These are phyloP conservation scores for Euphysa ruthae DNA, from an alignment of 30 jellyfish, hydroid and myxozoan genomes.

Conservation along the genomic window DNA sequence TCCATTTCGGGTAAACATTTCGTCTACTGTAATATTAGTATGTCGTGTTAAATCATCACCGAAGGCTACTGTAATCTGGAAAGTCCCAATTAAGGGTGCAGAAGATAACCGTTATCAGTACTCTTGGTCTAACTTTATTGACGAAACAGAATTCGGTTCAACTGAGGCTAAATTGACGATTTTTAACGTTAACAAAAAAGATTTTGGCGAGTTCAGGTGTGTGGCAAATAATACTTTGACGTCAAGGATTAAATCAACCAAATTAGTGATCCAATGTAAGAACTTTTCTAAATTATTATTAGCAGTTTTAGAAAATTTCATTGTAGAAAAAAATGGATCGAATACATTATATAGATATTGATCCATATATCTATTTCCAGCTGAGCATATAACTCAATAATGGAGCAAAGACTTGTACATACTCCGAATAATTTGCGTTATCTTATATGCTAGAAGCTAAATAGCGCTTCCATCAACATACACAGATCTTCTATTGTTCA, in stretches of 20 bases:
- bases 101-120: neutral
- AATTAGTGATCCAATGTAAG: constrained; percentile 25
- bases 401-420: too few species aligned
- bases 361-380: too few species aligned
- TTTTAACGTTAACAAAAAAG: neutral
- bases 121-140: neutral
- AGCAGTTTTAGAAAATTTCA: too few species aligned
- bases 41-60: constrained; percentile 30
- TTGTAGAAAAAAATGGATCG: too few species aligned
- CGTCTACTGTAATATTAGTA: neutral
- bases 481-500: too few species aligned
- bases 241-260: neutral
- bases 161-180: constrained; percentile 9
- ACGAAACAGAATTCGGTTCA: constrained; percentile 16
- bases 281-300: neutral
- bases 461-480: too few species aligned
- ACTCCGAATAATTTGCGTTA: too few species aligned
- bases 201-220: constrained; percentile 4
- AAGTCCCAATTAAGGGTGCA: neutral
- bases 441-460: too few species aligned
- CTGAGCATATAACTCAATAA: too few species aligned
- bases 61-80: constrained; percentile 15
- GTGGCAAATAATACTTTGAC: constrained; percentile 4
- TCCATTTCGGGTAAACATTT: neutral
- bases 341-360: too few species aligned